Percentiles rank a stretch among this genome's conserved stretches.
Evolutionary conservation across 2,113 vertebrate genomes (phyloP).

Genomic region (Callaeas wilsoni): DNA sequence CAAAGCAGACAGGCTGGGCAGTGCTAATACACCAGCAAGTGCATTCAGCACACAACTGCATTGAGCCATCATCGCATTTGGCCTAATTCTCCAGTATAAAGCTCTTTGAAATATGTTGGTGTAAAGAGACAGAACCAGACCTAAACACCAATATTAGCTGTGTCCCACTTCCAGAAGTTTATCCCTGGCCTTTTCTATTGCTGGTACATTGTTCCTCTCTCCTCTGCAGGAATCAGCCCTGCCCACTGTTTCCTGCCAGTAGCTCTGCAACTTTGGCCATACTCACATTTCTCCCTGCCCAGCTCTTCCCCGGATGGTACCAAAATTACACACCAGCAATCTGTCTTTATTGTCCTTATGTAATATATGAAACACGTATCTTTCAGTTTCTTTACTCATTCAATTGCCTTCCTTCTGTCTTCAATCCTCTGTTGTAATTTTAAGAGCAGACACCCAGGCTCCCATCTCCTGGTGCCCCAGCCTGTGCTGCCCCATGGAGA

Average conservation of each 20-base stretch:
- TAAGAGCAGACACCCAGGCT: not conserved
- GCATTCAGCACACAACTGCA: not conserved
- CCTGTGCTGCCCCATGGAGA: not conserved
- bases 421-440: not conserved
- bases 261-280: not conserved
- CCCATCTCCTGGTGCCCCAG: fast-evolving
- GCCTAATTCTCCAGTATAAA: not conserved
- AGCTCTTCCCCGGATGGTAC: not conserved
- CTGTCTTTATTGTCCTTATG: not conserved
- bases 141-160: not conserved
- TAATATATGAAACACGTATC: not conserved
- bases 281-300: not conserved
- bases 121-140: not conserved
- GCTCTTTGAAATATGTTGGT: not conserved
- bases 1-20: not conserved
- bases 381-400: not conserved
- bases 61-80: not conserved
- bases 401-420: not conserved
- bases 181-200: not conserved
- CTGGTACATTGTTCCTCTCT: not conserved
- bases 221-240: not conserved
- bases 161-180: not conserved
- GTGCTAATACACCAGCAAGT: not conserved
- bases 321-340: not conserved
- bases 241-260: not conserved